Percentiles rank a stretch among this genome's conserved stretches.
Conservation (phyloP, 2,113 vertebrate genomes). For the Epinephelus moara region DNA sequence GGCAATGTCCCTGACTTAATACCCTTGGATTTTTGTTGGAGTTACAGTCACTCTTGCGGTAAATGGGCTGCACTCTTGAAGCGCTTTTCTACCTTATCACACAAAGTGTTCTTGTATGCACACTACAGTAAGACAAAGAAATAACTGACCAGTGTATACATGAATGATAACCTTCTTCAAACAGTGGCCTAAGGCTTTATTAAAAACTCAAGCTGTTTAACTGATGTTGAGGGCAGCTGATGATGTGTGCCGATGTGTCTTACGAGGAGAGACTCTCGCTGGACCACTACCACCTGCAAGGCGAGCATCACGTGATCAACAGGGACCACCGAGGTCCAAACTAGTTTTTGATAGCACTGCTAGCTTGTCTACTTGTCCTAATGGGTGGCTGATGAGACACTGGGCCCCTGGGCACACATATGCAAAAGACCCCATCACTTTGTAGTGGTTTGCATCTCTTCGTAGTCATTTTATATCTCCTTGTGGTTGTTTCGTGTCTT, state of each 20-base stretch:
- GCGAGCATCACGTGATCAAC: no score
- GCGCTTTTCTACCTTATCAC: neutral
- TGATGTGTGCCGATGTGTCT: neutral
- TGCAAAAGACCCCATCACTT: no score
- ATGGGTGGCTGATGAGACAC: no score
- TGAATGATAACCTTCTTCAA: neutral
- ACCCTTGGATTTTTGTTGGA: neutral
- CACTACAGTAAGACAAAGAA: neutral
- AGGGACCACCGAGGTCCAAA: no score
- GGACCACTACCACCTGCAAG: neutral
- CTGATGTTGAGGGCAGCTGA: neutral
- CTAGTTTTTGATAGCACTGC: no score
- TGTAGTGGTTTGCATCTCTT: no score
- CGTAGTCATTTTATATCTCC: no score
- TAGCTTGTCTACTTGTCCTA: neutral
- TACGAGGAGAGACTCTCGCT: neutral
- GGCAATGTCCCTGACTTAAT: neutral
- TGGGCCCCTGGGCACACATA: no score
- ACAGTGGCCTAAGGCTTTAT: neutral
- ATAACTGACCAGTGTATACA: neutral
- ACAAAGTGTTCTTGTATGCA: neutral
- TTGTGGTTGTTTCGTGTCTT: no score
- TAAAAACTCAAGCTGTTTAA: neutral
- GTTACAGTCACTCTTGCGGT: neutral
- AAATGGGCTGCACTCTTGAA: neutral